Conservation (phyloP, 2,113 vertebrate species). For the Pungitius pungitius region DNA sequence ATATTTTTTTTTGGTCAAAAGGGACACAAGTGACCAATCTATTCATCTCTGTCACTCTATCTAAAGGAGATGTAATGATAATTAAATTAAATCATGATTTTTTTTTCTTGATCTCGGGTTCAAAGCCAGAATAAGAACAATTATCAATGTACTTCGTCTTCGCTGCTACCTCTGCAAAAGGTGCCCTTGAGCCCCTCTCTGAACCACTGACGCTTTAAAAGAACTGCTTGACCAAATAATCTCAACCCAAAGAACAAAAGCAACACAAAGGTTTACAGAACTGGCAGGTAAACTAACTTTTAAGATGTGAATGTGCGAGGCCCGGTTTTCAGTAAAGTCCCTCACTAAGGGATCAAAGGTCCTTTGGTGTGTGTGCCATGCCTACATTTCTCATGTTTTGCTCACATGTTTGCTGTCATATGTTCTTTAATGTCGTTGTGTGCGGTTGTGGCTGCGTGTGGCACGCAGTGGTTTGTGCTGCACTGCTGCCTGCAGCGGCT, state of each 20-base stretch:
- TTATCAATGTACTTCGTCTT: not conserved
- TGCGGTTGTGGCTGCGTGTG: not conserved
- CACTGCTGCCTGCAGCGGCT: conserved; percentile 40
- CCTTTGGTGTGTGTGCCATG: not conserved
- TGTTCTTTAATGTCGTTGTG: not conserved
- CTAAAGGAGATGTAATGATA: conserved; percentile 18
- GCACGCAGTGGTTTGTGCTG: conserved; percentile 3
- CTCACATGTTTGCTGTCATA: not conserved
- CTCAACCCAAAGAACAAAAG: not conserved
- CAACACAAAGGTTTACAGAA: no score
- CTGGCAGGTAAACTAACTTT: not conserved
- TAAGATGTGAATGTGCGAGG: not conserved
- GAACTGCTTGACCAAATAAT: not conserved
- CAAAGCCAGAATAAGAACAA: conserved; percentile 6
- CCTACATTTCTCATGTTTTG: conserved; percentile 1
- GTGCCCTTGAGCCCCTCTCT: conserved; percentile 16
- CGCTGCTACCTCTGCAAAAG: not conserved
- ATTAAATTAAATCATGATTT: conserved; percentile 38
- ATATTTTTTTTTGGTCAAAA: not conserved
- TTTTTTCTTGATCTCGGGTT: conserved; percentile 14
- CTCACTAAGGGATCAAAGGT: not conserved
- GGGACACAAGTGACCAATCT: conserved; percentile 39
- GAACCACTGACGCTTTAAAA: not conserved
- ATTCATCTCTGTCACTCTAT: conserved; percentile 50
- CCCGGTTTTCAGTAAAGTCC: not conserved